These are phyloP conservation scores for Myiotriccus ornatus DNA, from an alignment of 2,797 vertebrate genomes.

Conservation along the genomic window DNA sequence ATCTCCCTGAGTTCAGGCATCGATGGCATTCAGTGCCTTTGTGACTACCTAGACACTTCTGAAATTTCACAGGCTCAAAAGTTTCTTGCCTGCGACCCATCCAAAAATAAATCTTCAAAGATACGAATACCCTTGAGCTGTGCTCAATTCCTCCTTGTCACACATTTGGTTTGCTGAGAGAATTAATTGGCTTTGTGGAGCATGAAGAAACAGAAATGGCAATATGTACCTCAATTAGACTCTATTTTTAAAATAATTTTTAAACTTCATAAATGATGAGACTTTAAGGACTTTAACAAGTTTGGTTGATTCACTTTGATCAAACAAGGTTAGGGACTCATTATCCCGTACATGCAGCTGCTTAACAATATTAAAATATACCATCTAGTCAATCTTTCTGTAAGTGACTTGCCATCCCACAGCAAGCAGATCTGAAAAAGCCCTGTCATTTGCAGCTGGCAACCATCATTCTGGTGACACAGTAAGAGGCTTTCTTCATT, in stretches of 20 bases:
- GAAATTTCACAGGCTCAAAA: background rate
- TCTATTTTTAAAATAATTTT: constrained; percentile 26
- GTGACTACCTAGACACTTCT: background rate
- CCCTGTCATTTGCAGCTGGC: constrained; percentile 36
- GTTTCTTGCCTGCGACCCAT: background rate
- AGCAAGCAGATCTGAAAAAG: constrained; percentile 31
- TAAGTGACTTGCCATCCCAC: background rate
- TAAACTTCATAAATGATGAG: constrained; percentile 14
- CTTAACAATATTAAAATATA: constrained; percentile 53
- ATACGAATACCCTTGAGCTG: constrained; percentile 16
- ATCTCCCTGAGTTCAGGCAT: background rate
- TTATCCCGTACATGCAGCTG: background rate
- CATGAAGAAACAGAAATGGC: constrained; percentile 41
- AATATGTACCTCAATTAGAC: constrained; percentile 38
- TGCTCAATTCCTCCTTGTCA: constrained; percentile 20
- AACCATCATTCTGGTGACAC: background rate
- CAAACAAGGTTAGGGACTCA: constrained; percentile 40
- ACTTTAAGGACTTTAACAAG: constrained; percentile 27
- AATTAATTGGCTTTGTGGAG: constrained; percentile 61
- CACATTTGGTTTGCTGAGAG: constrained; percentile 15
- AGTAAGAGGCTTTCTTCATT: constrained; percentile 31
- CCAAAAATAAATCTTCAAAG: constrained; percentile 42
- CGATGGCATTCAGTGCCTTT: rapidly evolving
- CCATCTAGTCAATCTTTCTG: constrained; percentile 27
- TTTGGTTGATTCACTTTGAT: constrained; percentile 41